Base-by-base conservation (phyloP, 2,797 vertebrate genomes). In the Bovichtus diacanthus region DNA sequence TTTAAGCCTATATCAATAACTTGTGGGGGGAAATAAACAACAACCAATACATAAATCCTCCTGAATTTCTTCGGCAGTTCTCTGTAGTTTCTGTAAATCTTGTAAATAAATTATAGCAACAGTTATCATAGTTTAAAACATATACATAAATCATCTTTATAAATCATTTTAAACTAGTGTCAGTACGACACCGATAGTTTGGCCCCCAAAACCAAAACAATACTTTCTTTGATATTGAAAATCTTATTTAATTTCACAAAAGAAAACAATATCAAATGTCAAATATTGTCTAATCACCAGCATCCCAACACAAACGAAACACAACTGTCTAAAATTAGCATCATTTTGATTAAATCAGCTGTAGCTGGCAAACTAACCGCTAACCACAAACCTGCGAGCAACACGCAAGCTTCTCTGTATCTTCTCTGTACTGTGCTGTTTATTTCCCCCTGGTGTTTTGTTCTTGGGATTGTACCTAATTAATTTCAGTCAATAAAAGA, bases 1-100 rank as follows among this genome's bases (percentile, higher is more conserved):
- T 76, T 77, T 78, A 53, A 77, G 38, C 65, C 68, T 80, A 72
- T 85, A 80, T 81, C 83, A 82, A 76, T 80, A 63, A 83, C 70
- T 58, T 55, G 25, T 64, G 36, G 19, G 21, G 50, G 8, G 16
- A 70, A 49, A 72, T 68, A 47, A 78, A 78, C 16, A 77, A 72
- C 2, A 55, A 38, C 21, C 12, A 38, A 49, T 50, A 43, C 23
- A 72, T 9, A 36, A 51, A 76, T 43, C 23, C 29, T 11, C 51
- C 29, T 46, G 29, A 39, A 34, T n/a, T 29, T 74, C 2, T 49
- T 64, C 2, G 23, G 19, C 3, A 46, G 41, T 68, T 64, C 6
- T 0, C 13, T 16, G 12, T 46, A 63, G 5, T 23, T 11, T 38
- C 12, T 46, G 18, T 59, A 4, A 59, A 7, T 51, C 2, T 16